phyloP scores from a whole-genome alignment of 1,140 invertebrate genomes.

The Brachionus rubens region DNA sequence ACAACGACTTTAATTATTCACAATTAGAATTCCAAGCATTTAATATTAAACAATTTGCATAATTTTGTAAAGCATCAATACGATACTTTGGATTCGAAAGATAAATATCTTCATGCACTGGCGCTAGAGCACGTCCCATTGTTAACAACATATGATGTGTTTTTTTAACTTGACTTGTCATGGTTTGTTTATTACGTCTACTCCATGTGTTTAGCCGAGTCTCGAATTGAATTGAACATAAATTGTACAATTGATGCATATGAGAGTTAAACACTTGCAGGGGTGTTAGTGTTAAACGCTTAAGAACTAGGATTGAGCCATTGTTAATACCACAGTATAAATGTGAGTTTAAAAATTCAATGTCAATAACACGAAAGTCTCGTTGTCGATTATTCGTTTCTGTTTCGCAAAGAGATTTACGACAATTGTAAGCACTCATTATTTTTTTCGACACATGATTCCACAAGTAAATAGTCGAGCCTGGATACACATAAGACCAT shows the following conservation, averaged over 20 bases:
- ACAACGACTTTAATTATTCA: neutral
- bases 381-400: neutral
- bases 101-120: constrained; percentile 35
- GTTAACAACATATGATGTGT: constrained; percentile 29
- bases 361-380: constrained; percentile 29
- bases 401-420: neutral
- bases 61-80: constrained; percentile 30
- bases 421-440: constrained; percentile 44
- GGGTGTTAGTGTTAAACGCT: constrained; percentile 30
- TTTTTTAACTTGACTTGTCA: constrained; percentile 17
- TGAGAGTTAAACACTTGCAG: constrained; percentile 22
- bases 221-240: constrained; percentile 16
- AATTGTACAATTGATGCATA: constrained; percentile 34
- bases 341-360: constrained; percentile 32
- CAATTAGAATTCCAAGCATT: constrained; percentile 37
- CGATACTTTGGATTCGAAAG: constrained; percentile 2
- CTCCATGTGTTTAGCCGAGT: constrained; percentile 10
- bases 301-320: constrained; percentile 16
- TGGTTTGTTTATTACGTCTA: neutral
- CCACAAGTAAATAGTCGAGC: constrained; percentile 37
- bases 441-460: constrained; percentile 38
- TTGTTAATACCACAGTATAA: constrained; percentile 38
- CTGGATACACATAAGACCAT: constrained; percentile 44
- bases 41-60: constrained; percentile 46
- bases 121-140: constrained; percentile 29